These are phyloP conservation scores for Lophotis ruficrista DNA, from an alignment of 2,113 vertebrate species.

Conservation along the genomic window DNA sequence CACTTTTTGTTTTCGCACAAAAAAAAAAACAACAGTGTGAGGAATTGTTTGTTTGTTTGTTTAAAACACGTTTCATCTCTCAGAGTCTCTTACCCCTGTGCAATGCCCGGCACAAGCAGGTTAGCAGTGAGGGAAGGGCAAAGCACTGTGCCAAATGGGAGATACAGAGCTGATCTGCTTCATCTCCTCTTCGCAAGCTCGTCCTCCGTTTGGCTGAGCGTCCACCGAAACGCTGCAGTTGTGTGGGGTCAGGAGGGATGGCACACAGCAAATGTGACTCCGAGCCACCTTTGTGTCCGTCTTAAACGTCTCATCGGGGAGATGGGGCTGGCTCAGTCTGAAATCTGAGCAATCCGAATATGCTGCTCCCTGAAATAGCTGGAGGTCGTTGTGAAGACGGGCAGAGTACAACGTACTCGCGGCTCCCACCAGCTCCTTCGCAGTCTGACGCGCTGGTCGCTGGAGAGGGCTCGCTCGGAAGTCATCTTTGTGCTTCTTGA, in stretches of 20 bases:
- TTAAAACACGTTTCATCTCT: neutral
- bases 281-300: neutral
- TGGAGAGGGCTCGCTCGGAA: neutral
- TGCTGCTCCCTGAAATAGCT: neutral
- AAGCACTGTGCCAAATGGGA: neutral
- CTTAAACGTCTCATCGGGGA: neutral
- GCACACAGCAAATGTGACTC: neutral
- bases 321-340: neutral
- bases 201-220: neutral
- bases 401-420: neutral
- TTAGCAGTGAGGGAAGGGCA: neutral
- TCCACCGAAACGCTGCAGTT: neutral
- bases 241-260: neutral
- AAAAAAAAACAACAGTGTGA: neutral
- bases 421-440: neutral
- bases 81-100: neutral
- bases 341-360: neutral
- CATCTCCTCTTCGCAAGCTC: neutral
- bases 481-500: neutral
- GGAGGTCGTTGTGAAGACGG: neutral
- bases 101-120: neutral
- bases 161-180: neutral
- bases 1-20: neutral
- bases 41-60: neutral
- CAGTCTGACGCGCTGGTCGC: neutral